A percentile compares a stretch with the other conserved stretches of the same genome.
These are phyloP conservation scores for Stigmatopora argus DNA, from an alignment of 2,113 vertebrate genomes.

Conservation along the genomic window DNA sequence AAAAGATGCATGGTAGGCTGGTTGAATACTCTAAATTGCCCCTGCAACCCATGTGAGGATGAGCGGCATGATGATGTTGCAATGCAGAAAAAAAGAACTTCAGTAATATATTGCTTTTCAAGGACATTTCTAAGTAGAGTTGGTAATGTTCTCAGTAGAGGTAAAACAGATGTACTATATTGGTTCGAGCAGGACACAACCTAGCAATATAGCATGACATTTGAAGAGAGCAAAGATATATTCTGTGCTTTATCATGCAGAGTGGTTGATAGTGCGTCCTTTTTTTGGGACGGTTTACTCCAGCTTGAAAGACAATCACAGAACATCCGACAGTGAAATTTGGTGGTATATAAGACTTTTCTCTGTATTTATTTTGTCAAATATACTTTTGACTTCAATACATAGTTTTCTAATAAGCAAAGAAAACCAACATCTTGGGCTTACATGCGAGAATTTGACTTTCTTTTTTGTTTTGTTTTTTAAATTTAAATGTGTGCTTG, in stretches of 20 bases:
- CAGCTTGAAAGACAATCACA: slow-evolving; percentile 43
- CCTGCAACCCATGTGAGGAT: too few relatives aligned
- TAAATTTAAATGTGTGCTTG: too few relatives aligned
- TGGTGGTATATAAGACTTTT: not conserved
- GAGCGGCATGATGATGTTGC: not conserved
- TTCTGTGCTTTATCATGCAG: slow-evolving; percentile 27
- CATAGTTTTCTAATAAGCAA: not conserved
- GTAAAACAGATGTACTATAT: slow-evolving; percentile 41
- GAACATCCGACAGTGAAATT: slow-evolving; percentile 26
- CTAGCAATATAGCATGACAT: slow-evolving; percentile 67
- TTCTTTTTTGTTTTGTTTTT: too few relatives aligned
- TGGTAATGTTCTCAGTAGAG: slow-evolving; percentile 45
- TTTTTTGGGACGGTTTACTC: slow-evolving; percentile 39
- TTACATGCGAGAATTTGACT: too few relatives aligned
- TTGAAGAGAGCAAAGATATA: slow-evolving; percentile 49
- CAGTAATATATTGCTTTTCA: not conserved
- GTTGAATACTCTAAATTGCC: too few relatives aligned
- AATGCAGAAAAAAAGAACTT: not conserved
- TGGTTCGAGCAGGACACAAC: slow-evolving; percentile 51
- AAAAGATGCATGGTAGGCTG: too few relatives aligned
- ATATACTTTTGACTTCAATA: not conserved
- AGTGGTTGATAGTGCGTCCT: slow-evolving; percentile 34
- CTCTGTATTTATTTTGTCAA: not conserved
- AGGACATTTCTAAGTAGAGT: slow-evolving; percentile 9
- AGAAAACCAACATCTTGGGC: too few relatives aligned